phyloP scores from a whole-genome alignment of 2,888 invertebrate genomes.

The Eilema depressum region DNA sequence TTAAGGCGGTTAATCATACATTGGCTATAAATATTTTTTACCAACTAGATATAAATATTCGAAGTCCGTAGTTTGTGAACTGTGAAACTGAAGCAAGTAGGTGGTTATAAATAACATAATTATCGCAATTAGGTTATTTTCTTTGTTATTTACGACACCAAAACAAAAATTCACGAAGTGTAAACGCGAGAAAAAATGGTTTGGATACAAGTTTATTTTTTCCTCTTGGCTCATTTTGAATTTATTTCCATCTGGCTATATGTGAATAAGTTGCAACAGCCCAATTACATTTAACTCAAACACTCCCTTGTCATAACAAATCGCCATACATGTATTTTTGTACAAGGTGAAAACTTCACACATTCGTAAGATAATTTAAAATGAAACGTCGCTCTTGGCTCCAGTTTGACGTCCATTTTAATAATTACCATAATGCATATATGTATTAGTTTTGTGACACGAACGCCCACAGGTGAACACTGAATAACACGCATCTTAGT shows the following conservation, averaged over 20 bases:
- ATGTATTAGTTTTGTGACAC: conserved; percentile 28
- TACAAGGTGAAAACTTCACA: conserved; percentile 49
- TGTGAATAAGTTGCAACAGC: neutral
- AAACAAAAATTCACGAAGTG: neutral
- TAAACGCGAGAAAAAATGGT: neutral
- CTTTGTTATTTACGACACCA: neutral
- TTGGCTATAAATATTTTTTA: no score
- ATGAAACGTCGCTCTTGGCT: conserved; percentile 36
- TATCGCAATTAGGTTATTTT: neutral
- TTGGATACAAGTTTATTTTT: neutral
- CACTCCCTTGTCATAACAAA: neutral
- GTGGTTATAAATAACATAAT: neutral
- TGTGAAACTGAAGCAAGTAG: neutral
- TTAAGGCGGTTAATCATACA: neutral
- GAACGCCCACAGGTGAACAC: conserved; percentile 32
- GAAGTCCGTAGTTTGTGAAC: neutral
- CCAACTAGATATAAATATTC: neutral
- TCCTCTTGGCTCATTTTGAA: neutral
- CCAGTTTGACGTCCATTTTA: conserved; percentile 42
- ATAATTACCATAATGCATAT: conserved; percentile 31
- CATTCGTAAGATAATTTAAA: conserved; percentile 60
- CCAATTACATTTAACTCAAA: neutral
- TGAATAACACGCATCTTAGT: conserved; percentile 28
- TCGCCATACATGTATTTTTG: conserved; percentile 30
- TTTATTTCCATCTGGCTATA: neutral